Conservation (phyloP, 2,797 vertebrate genomes). For the Pelodytes ibericus region DNA sequence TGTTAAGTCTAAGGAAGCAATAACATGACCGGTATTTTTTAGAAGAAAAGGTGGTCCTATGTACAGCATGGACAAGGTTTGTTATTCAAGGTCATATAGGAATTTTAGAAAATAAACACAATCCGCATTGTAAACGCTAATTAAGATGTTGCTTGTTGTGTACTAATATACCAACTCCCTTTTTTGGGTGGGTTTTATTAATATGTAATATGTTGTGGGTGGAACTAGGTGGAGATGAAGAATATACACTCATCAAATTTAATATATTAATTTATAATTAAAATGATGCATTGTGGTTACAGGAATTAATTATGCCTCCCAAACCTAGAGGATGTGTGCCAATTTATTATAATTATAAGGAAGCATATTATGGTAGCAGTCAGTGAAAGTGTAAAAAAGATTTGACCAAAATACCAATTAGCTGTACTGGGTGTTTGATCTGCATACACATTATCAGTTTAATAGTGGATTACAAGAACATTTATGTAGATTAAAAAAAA, state of each 20-base stretch:
- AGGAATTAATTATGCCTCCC: neutral
- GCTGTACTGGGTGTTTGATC: neutral
- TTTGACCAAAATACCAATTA: neutral
- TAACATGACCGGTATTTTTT: too few relatives aligned
- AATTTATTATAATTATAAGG: conserved; percentile 1
- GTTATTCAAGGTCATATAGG: too few relatives aligned
- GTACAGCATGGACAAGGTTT: too few relatives aligned
- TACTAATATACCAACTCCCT: too few relatives aligned
- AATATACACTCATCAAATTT: neutral
- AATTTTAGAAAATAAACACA: too few relatives aligned
- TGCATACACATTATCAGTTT: neutral
- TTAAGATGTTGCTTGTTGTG: too few relatives aligned
- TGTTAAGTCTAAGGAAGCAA: too few relatives aligned
- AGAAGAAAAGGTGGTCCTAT: too few relatives aligned
- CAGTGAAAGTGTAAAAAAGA: neutral
- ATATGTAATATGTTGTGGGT: neutral
- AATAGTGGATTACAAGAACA: neutral
- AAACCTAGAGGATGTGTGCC: neutral
- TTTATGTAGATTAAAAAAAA: neutral
- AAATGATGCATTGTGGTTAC: neutral
- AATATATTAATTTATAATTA: neutral
- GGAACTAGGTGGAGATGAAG: neutral
- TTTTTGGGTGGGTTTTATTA: neutral
- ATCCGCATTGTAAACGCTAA: too few relatives aligned
- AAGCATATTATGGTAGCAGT: neutral